Percentiles rank a stretch among this genome's conserved stretches.
These are phyloP conservation scores for Aphidoletes aphidimyza DNA, from an alignment of 2,888 invertebrate genomes.

Conservation along the genomic window DNA sequence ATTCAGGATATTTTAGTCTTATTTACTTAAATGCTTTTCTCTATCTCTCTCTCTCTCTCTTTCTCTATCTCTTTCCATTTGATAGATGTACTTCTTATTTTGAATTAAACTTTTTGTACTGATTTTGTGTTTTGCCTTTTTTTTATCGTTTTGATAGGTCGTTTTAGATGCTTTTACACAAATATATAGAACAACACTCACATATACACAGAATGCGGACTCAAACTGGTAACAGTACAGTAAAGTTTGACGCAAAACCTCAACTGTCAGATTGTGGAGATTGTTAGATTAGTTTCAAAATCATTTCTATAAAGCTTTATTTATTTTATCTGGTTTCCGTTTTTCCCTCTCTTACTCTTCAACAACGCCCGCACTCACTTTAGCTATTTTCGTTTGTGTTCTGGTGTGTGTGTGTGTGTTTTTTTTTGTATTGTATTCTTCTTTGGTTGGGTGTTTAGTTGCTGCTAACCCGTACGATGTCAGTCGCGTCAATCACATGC, in stretches of 20 bases:
- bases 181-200: background rate
- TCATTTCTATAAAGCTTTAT: conserved; percentile 43
- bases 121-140: too few relatives aligned
- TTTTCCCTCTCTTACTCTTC: background rate
- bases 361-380: too few relatives aligned
- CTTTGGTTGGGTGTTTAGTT: background rate
- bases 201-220: too few relatives aligned
- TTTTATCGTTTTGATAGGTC: background rate
- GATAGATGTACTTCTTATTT: conserved; percentile 25
- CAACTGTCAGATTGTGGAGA: conserved; percentile 37
- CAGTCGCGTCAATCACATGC: conserved; percentile 23
- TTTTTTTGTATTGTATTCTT: background rate
- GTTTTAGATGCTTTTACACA: background rate
- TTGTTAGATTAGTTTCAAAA: conserved; percentile 46
- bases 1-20: background rate
- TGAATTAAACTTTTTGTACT: background rate
- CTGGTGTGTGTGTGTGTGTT: background rate
- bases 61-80: background rate
- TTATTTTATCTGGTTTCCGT: background rate
- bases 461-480: background rate
- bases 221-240: background rate
- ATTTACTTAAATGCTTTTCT: conserved; percentile 8
- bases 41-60: background rate
- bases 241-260: background rate
- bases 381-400: too few relatives aligned